Percentiles rank a stretch among this genome's conserved stretches.
Conservation (phyloP, 2,888 invertebrate species). For the Tachina fera region DNA sequence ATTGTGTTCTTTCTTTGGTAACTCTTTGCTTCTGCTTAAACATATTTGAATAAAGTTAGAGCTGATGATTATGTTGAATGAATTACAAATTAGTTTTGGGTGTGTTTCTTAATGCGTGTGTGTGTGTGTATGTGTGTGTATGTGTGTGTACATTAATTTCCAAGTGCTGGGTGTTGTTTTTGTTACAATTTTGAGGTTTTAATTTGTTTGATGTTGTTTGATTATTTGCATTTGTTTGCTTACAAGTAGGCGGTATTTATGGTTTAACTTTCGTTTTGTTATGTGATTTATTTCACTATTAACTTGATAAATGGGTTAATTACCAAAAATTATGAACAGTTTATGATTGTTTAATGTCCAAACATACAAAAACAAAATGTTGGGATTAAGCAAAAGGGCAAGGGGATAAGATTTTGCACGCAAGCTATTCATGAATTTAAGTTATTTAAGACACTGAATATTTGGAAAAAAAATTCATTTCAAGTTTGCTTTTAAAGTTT, state of each 20-base stretch:
- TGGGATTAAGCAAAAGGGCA: background rate
- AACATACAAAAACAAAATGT: background rate
- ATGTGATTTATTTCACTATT: conserved; percentile 48
- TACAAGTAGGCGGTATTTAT: conserved; percentile 53
- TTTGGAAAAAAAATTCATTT: no score
- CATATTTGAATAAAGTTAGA: background rate
- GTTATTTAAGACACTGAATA: no score
- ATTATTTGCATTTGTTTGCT: conserved; percentile 25
- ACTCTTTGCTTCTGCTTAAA: conserved; percentile 4
- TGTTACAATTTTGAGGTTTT: conserved; percentile 18
- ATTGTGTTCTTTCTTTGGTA: conserved; percentile 2
- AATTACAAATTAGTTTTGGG: conserved; percentile 5
- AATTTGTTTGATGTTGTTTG: conserved; percentile 20
- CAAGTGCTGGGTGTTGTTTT: conserved; percentile 19
- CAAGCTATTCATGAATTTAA: conserved; percentile 3
- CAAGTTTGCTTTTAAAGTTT: no score
- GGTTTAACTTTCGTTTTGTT: conserved; percentile 39
- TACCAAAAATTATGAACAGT: conserved; percentile 51
- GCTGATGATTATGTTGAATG: conserved; percentile 34
- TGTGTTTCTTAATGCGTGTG: background rate
- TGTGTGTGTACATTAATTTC: background rate
- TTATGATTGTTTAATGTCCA: conserved; percentile 35
- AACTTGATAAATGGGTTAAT: conserved; percentile 53
- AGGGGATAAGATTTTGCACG: conserved; percentile 29
- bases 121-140: background rate